phyloP scores from a whole-genome alignment of 2,113 vertebrate species.

The Amazona vittata region DNA sequence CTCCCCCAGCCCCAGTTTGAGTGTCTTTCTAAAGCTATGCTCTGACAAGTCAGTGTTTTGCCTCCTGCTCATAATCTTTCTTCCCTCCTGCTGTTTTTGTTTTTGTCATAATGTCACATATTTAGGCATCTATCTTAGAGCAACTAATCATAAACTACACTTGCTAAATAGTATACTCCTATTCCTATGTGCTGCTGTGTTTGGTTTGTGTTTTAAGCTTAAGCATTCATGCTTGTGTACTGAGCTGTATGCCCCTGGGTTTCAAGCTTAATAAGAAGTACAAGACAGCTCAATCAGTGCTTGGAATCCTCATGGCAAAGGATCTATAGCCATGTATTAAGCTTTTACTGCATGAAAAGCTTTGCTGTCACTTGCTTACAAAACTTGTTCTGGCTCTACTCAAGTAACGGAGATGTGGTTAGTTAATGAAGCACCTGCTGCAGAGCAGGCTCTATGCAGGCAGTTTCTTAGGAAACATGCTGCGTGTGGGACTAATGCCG shows the following conservation, averaged over 20 bases:
- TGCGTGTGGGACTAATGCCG: accelerated
- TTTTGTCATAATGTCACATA: not conserved
- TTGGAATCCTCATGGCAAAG: not conserved
- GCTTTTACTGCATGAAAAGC: not conserved
- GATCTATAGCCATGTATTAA: accelerated
- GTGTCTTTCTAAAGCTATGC: not conserved
- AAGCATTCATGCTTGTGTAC: not conserved
- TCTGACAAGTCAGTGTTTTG: not conserved
- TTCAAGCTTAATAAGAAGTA: not conserved
- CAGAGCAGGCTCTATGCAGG: accelerated
- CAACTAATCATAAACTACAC: not conserved
- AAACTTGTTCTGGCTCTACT: not conserved
- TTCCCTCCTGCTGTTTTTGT: not conserved
- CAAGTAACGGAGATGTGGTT: not conserved
- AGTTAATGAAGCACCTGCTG: accelerated
- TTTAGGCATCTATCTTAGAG: not conserved
- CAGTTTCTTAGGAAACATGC: accelerated
- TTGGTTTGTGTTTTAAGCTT: not conserved
- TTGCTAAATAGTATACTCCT: not conserved
- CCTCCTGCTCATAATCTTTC: not conserved
- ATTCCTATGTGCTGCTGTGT: accelerated
- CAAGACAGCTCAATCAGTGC: not conserved
- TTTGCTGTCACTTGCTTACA: not conserved
- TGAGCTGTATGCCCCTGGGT: not conserved
- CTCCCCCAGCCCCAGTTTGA: accelerated